Evolutionary conservation across 2,113 vertebrate species (phyloP).

Genomic region (Leptobrachium leishanense): DNA sequence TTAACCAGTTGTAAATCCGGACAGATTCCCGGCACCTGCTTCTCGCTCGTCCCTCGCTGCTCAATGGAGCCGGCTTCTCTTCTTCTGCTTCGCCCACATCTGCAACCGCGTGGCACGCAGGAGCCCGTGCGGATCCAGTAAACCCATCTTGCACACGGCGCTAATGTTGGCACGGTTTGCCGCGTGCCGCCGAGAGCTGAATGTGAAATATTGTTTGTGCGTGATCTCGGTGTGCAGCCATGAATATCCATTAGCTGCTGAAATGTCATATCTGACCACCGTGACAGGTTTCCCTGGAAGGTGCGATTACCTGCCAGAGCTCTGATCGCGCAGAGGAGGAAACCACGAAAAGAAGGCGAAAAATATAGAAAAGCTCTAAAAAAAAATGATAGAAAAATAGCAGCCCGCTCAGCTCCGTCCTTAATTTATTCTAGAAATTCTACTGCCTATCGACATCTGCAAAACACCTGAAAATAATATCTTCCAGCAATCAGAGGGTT

Average conservation of each 20-base stretch:
- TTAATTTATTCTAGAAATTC: too few relatives aligned
- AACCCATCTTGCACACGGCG: conserved; percentile 6
- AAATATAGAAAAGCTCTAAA: too few relatives aligned
- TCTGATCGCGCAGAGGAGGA: neutral
- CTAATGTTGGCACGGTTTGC: conserved; percentile 37
- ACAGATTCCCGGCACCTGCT: conserved; percentile 40
- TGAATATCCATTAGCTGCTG: conserved; percentile 36
- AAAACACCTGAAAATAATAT: too few relatives aligned
- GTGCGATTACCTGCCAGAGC: conserved; percentile 4
- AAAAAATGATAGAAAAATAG: too few relatives aligned
- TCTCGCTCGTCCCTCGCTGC: neutral
- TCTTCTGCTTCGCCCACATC: conserved; percentile 16
- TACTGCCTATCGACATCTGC: too few relatives aligned
- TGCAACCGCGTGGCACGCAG: conserved; percentile 17
- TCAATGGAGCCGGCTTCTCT: conserved; percentile 7
- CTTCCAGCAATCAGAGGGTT: too few relatives aligned
- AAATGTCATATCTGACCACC: conserved; percentile 39
- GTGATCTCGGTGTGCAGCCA: conserved; percentile 17
- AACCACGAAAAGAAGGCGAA: neutral
- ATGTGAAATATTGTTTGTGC: conserved; percentile 24
- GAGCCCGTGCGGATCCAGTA: conserved; percentile 4
- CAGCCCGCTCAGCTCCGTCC: too few relatives aligned
- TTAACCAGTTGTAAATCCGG: conserved; percentile 27
- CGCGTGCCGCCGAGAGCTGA: conserved; percentile 13
- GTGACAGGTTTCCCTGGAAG: neutral